phyloP scores from a whole-genome alignment of 2,113 vertebrate species.

The Menidia beryllina region DNA sequence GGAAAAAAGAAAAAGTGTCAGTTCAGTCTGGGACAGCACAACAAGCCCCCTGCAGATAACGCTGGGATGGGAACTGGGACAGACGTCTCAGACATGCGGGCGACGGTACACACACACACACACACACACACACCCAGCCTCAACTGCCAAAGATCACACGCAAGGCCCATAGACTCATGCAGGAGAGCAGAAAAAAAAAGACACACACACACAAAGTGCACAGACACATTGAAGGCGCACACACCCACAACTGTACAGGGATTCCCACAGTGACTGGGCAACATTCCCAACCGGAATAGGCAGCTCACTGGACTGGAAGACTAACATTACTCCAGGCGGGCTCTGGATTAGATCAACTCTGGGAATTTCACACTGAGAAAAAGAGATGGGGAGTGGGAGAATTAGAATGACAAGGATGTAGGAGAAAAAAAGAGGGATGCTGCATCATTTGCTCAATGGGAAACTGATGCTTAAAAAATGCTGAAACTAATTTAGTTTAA shows the following conservation, averaged over 20 bases:
- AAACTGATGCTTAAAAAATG: slow-evolving; percentile 32
- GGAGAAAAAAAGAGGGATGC: slow-evolving; percentile 8
- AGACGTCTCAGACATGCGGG: slow-evolving; percentile 63
- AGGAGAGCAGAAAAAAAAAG: slow-evolving; percentile 13
- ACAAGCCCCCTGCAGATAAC: slow-evolving; percentile 64
- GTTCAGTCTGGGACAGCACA: slow-evolving; percentile 40
- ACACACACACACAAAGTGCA: slow-evolving; percentile 4
- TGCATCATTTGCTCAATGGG: slow-evolving; percentile 10
- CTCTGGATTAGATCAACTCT: slow-evolving; percentile 81
- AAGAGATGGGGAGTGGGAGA: slow-evolving; percentile 49
- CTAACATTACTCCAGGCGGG: slow-evolving; percentile 84
- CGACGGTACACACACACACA: slow-evolving; percentile 4
- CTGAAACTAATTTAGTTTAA: slow-evolving; percentile 48
- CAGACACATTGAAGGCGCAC: slow-evolving; percentile 27
- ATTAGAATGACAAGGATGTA: slow-evolving; percentile 39
- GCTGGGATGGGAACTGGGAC: slow-evolving; percentile 80
- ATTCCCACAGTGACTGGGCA: slow-evolving; percentile 77
- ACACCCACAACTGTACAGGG: slow-evolving; percentile 58
- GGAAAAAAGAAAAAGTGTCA: slow-evolving; percentile 10
- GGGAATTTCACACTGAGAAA: slow-evolving; percentile 75
- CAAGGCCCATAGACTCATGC: slow-evolving; percentile 27
- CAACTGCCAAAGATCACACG: slow-evolving; percentile 44
- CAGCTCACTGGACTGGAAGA: slow-evolving; percentile 84
- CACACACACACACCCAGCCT: slow-evolving; percentile 20
- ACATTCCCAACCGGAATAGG: slow-evolving; percentile 81